Percentiles rank a stretch among this genome's conserved stretches.
Evolutionary conservation across 2,888 invertebrate species (phyloP).

Genomic region (Parnassius smintheus): DNA sequence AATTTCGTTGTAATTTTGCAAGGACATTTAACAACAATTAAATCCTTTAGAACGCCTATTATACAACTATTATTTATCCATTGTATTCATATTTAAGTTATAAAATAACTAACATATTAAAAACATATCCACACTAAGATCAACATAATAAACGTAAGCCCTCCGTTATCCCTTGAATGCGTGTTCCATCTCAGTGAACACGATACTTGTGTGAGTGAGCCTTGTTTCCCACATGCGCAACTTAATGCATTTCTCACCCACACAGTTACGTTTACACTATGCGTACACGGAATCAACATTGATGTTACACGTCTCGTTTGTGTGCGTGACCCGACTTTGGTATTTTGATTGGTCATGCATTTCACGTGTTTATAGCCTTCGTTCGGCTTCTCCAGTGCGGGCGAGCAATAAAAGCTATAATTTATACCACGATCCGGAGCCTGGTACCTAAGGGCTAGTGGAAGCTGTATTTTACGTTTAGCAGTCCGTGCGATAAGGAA

Average conservation of each 20-base stretch:
- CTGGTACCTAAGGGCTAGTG: slow-evolving; percentile 52
- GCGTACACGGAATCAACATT: slow-evolving; percentile 21
- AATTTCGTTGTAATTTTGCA: no score
- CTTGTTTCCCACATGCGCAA: slow-evolving; percentile 37
- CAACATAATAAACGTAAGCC: slow-evolving; percentile 67
- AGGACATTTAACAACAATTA: no score
- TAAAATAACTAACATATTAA: background rate
- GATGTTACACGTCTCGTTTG: slow-evolving; percentile 7
- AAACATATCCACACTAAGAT: slow-evolving; percentile 48
- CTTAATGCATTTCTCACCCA: slow-evolving; percentile 56
- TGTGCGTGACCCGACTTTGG: slow-evolving; percentile 69
- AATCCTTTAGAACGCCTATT: no score
- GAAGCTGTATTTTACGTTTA: slow-evolving; percentile 50
- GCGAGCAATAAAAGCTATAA: slow-evolving; percentile 68
- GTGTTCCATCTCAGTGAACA: slow-evolving; percentile 75
- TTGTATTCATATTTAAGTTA: background rate
- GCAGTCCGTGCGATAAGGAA: slow-evolving; percentile 28
- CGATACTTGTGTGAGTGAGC: slow-evolving; percentile 51
- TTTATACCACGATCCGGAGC: slow-evolving; percentile 56
- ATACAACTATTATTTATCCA: no score
- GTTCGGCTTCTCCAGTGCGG: slow-evolving; percentile 61
- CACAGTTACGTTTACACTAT: slow-evolving; percentile 38
- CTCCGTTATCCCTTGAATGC: slow-evolving; percentile 78
- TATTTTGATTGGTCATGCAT: slow-evolving; percentile 82
- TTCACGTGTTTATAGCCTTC: slow-evolving; percentile 76